These are phyloP conservation scores for Genyomyrus donnyi DNA, from an alignment of 2,113 vertebrate species.

Conservation along the genomic window DNA sequence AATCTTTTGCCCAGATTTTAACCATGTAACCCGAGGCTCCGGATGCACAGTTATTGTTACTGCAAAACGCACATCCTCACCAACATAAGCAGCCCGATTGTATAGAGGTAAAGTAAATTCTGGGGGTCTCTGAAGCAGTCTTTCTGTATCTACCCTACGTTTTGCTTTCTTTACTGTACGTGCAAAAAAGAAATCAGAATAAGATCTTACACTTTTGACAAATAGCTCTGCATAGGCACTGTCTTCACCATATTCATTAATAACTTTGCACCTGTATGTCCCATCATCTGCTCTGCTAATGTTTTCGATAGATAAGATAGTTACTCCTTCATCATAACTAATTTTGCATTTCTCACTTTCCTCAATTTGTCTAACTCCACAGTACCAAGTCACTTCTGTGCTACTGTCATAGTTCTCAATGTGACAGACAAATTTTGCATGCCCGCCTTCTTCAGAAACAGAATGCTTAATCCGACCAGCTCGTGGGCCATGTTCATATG, in stretches of 20 bases:
- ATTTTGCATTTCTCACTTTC: conserved; percentile 83
- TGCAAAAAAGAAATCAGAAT: conserved; percentile 76
- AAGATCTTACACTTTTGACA: conserved; percentile 77
- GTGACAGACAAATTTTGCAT: conserved; percentile 77
- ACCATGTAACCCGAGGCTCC: conserved; percentile 90
- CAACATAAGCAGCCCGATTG: conserved; percentile 80
- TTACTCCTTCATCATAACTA: conserved; percentile 85
- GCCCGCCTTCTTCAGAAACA: conserved; percentile 73
- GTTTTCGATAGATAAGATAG: conserved; percentile 79
- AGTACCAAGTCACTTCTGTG: conserved; percentile 95
- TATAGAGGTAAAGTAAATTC: conserved; percentile 94
- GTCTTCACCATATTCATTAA: conserved; percentile 93
- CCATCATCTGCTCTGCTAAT: conserved; percentile 84
- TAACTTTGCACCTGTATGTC: conserved; percentile 90
- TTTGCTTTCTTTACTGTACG: conserved; percentile 85
- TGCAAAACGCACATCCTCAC: conserved; percentile 82
- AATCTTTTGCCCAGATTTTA: conserved; percentile 93
- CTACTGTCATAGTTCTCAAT: conserved; percentile 93
- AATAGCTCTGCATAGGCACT: conserved; percentile 91
- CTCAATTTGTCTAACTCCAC: conserved; percentile 89
- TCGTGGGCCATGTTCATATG: conserved; percentile 88
- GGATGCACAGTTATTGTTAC: conserved; percentile 97
- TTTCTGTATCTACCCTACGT: conserved; percentile 81
- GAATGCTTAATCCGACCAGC: conserved; percentile 79
- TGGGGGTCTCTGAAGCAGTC: conserved; percentile 86